Conservation (phyloP, 2,888 invertebrate genomes). For the Aproaerema taeniolella region DNA sequence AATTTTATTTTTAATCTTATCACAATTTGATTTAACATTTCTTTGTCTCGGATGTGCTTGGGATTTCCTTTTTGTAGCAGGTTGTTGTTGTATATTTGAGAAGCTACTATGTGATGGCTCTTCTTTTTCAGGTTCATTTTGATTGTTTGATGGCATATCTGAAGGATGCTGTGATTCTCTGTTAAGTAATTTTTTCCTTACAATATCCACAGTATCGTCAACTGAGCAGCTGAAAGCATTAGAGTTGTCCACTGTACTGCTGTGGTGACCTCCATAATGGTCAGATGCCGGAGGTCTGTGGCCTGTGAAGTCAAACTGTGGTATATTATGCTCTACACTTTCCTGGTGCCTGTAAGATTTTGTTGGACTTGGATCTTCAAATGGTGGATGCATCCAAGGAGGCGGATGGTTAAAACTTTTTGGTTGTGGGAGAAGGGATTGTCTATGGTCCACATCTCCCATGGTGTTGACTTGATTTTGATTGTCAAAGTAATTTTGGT, state of each 20-base stretch:
- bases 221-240: constrained; percentile 59
- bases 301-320: constrained; percentile 43
- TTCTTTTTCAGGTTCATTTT: constrained; percentile 26
- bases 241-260: constrained; percentile 46
- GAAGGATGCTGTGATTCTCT: constrained; percentile 38
- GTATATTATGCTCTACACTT: constrained; percentile 33
- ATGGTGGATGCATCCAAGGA: constrained; percentile 36
- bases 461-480: constrained; percentile 42
- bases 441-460: constrained; percentile 58
- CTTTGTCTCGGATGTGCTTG: constrained; percentile 30
- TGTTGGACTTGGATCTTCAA: constrained; percentile 34
- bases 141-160: constrained; percentile 27
- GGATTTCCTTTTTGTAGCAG: constrained; percentile 39
- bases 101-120: constrained; percentile 21
- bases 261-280: constrained; percentile 53
- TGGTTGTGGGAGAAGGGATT: too few relatives aligned
- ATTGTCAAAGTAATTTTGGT: constrained; percentile 28
- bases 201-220: constrained; percentile 65
- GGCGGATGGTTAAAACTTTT: constrained; percentile 18
- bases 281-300: constrained; percentile 68
- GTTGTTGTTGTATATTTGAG: constrained; percentile 35
- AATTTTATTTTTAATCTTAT: constrained; percentile 68
- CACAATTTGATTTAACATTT: constrained; percentile 50
- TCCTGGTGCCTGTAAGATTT: constrained; percentile 34
- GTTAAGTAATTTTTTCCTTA: constrained; percentile 51